Conservation (phyloP, 2,888 invertebrate genomes). For the Nomada flava region DNA sequence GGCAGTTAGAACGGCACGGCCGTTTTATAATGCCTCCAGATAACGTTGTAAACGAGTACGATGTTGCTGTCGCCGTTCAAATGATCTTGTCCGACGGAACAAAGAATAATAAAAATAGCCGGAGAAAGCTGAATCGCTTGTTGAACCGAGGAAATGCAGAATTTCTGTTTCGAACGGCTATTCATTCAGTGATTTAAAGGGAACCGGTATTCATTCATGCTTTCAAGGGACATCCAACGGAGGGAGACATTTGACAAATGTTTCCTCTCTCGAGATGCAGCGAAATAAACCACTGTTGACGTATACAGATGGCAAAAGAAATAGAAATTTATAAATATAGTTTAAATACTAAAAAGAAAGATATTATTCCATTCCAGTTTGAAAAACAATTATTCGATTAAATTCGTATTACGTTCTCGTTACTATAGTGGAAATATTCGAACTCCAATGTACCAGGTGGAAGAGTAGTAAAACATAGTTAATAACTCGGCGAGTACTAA, state of each 20-base stretch:
- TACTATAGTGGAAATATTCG: too few species aligned
- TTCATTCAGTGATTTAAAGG: constrained; percentile 30
- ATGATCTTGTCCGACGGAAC: constrained; percentile 12
- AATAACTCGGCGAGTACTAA: too few species aligned
- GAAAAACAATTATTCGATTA: too few species aligned
- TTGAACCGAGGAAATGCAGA: not conserved
- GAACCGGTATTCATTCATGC: constrained; percentile 27
- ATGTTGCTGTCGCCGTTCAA: constrained; percentile 14
- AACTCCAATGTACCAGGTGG: too few species aligned
- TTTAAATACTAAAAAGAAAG: too few species aligned
- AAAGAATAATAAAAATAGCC: constrained; percentile 19
- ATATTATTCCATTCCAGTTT: too few species aligned
- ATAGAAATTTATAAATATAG: too few species aligned
- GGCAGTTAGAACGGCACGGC: constrained; percentile 36
- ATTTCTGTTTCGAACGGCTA: constrained; percentile 8
- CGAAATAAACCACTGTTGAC: not conserved
- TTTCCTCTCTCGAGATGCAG: not conserved
- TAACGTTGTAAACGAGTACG: constrained; percentile 36
- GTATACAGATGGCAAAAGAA: too few species aligned
- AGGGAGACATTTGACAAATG: not conserved
- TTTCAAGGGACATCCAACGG: not conserved
- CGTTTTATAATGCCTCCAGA: constrained; percentile 36
- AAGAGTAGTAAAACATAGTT: too few species aligned
- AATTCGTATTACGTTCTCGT: too few species aligned
- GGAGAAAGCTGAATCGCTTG: constrained; percentile 26